phyloP scores from a whole-genome alignment of 2,888 invertebrate genomes.

The Geophilus truncorum region DNA sequence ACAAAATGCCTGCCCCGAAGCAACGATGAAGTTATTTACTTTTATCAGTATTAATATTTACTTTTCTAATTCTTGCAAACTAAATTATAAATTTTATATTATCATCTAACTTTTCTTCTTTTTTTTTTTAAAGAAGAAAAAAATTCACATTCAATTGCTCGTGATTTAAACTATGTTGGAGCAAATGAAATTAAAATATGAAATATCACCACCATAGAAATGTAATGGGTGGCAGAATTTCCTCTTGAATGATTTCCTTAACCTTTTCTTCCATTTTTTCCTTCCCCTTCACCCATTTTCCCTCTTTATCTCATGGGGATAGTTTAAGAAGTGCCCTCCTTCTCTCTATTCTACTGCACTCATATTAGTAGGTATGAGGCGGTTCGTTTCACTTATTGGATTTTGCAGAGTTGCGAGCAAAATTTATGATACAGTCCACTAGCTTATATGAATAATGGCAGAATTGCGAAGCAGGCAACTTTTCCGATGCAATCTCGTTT shows the following conservation, averaged over 20 bases:
- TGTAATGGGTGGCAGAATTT: slow-evolving; percentile 1
- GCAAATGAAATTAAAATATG: neutral
- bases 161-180: neutral
- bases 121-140: neutral
- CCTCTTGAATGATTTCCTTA: neutral
- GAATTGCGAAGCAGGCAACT: neutral
- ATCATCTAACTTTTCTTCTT: no score
- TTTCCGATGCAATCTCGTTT: slow-evolving; percentile 11
- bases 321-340: neutral
- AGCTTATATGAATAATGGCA: slow-evolving; percentile 5
- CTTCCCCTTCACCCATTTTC: neutral
- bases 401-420: neutral
- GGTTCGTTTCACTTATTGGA: slow-evolving; percentile 21
- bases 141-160: neutral
- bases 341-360: neutral
- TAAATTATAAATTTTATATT: no score
- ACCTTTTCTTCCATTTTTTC: neutral
- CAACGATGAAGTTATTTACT: no score
- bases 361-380: slow-evolving; percentile 23
- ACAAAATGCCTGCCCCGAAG: no score
- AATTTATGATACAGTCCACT: slow-evolving; percentile 18
- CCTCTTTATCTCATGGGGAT: neutral
- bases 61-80: no score
- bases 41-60: no score
- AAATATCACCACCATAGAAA: neutral